phyloP scores from a whole-genome alignment of 1,140 invertebrate genomes.

The Drosophila tani region DNA sequence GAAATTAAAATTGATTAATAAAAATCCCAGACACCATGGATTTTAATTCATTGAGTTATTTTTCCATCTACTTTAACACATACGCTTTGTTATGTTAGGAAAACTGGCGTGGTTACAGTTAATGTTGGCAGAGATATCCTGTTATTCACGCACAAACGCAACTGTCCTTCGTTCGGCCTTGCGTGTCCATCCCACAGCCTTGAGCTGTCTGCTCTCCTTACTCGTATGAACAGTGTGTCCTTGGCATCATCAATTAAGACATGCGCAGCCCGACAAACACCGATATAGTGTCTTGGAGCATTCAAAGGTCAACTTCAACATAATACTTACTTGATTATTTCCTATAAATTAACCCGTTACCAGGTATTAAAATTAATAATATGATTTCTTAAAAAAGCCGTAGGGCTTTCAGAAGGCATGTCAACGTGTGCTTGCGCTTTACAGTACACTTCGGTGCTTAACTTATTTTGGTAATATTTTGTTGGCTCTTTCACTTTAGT shows the following conservation, averaged over 20 bases:
- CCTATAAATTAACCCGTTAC: no score
- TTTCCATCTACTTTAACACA: neutral
- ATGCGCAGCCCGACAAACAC: conserved; percentile 20
- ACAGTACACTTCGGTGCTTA: no score
- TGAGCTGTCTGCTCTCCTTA: conserved; percentile 11
- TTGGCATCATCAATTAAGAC: conserved; percentile 60
- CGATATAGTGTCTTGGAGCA: neutral
- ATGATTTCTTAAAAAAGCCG: no score
- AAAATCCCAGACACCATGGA: neutral
- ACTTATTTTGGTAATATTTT: no score
- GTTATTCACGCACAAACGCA: neutral
- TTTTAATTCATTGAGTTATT: conserved; percentile 1
- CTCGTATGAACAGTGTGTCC: conserved; percentile 34
- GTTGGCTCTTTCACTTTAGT: no score
- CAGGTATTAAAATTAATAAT: no score
- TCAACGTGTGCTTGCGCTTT: no score
- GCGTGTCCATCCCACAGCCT: conserved; percentile 24
- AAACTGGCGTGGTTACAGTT: neutral
- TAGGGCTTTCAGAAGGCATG: no score
- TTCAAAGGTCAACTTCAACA: neutral
- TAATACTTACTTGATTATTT: neutral
- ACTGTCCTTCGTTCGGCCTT: conserved; percentile 21
- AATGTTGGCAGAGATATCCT: neutral
- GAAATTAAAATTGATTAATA: neutral
- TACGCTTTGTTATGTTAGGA: neutral